These are phyloP conservation scores for Odontesthes bonariensis DNA, from an alignment of 2,113 vertebrate genomes.

Conservation along the genomic window DNA sequence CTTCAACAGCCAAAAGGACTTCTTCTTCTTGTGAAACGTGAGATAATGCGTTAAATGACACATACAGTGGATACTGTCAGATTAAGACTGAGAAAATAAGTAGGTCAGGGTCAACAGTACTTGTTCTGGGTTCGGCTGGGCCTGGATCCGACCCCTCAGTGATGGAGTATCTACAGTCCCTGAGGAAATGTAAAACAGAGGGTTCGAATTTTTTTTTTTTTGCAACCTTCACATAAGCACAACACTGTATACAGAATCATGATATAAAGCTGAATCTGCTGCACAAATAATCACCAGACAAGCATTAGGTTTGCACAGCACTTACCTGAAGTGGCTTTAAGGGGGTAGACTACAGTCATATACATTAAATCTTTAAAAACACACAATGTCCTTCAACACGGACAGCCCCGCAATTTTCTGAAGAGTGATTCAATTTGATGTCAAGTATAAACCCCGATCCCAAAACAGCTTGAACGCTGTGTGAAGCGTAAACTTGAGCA, in stretches of 20 bases:
- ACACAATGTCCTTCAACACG: background rate
- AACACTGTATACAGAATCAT: background rate
- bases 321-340: background rate
- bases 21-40: conserved; percentile 1
- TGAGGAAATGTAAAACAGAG: conserved; percentile 56
- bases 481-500: too few relatives aligned
- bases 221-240: background rate
- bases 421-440: background rate
- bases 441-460: background rate
- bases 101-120: conserved; percentile 67
- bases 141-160: conserved; percentile 89
- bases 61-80: conserved; percentile 5
- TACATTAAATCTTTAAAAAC: background rate
- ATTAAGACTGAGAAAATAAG: background rate
- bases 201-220: background rate
- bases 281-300: background rate
- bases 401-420: background rate
- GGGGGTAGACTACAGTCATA: background rate
- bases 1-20: background rate
- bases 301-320: background rate
- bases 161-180: conserved; percentile 96
- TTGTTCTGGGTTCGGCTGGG: conserved; percentile 89
- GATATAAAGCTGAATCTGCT: background rate
- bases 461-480: too few relatives aligned
- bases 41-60: conserved; percentile 8